Evolutionary conservation across 2,888 invertebrate genomes (phyloP).

Genomic region (Xestia rhomboidea): DNA sequence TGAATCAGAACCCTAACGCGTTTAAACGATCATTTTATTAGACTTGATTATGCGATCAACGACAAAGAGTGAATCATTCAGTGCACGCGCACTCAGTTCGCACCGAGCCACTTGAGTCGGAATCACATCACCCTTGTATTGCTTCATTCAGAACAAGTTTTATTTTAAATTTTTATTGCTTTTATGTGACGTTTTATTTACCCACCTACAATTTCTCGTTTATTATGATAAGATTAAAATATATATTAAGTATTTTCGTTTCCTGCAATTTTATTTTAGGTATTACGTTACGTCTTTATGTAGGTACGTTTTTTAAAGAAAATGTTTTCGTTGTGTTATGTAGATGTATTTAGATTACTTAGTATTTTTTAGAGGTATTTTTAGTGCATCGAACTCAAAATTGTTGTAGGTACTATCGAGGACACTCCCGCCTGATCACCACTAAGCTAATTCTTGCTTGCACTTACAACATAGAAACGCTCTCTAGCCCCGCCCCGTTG

Average conservation of each 20-base stretch:
- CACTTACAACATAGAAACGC: too few species aligned
- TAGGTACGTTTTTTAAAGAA: not conserved
- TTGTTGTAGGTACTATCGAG: not conserved
- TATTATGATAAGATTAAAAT: slow-evolving; percentile 1
- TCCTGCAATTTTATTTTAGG: not conserved
- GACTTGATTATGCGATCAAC: slow-evolving; percentile 54
- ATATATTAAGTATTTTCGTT: not conserved
- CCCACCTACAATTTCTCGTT: slow-evolving; percentile 18
- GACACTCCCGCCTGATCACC: too few species aligned
- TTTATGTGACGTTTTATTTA: slow-evolving; percentile 12
- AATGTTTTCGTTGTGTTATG: not conserved
- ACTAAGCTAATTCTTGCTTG: too few species aligned
- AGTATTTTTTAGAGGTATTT: not conserved
- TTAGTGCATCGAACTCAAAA: slow-evolving; percentile 4
- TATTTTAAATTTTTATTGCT: slow-evolving; percentile 36
- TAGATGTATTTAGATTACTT: too few species aligned
- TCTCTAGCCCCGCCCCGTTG: too few species aligned
- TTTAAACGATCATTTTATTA: slow-evolving; percentile 54
- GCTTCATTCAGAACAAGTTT: slow-evolving; percentile 58
- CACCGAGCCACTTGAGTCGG: slow-evolving; percentile 59
- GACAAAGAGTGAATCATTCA: slow-evolving; percentile 58
- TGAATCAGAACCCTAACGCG: slow-evolving; percentile 40
- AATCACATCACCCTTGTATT: slow-evolving; percentile 56
- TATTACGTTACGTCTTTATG: not conserved
- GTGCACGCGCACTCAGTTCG: slow-evolving; percentile 74